phyloP scores from a whole-genome alignment of 2,888 invertebrate genomes.

The Hydrotaea cyrtoneurina region DNA sequence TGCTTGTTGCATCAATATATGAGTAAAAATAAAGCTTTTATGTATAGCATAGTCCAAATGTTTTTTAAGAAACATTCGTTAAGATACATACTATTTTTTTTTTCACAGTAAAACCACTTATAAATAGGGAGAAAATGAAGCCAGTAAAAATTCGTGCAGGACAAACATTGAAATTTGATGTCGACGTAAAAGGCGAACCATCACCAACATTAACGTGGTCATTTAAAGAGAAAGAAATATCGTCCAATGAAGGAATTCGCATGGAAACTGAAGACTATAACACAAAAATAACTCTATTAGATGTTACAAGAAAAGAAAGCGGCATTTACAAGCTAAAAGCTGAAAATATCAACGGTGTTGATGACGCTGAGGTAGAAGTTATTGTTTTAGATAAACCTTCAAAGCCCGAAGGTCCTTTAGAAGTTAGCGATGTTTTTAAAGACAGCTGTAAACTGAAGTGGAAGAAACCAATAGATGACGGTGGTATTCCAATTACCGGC shows the following conservation, averaged over 20 bases:
- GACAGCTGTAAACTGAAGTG: slow-evolving; percentile 96
- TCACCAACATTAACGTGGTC: slow-evolving; percentile 94
- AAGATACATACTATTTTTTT: not conserved
- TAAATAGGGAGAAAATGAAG: slow-evolving; percentile 96
- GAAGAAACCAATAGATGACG: slow-evolving; percentile 98
- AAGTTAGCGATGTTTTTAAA: slow-evolving; percentile 93
- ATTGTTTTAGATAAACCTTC: slow-evolving; percentile 86
- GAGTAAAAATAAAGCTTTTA: slow-evolving; percentile 49
- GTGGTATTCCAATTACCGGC: slow-evolving; percentile 93
- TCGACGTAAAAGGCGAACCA: slow-evolving; percentile 98
- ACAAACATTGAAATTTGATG: slow-evolving; percentile 93
- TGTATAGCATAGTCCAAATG: slow-evolving; percentile 8
- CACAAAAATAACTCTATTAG: slow-evolving; percentile 90
- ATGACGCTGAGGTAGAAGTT: slow-evolving; percentile 96
- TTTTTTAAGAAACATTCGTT: not conserved
- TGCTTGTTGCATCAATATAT: slow-evolving; percentile 43
- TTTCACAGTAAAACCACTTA: slow-evolving; percentile 92
- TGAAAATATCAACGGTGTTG: slow-evolving; percentile 95
- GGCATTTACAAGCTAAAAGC: slow-evolving; percentile 95
- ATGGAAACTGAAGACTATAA: slow-evolving; percentile 96
- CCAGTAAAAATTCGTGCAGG: slow-evolving; percentile 94
- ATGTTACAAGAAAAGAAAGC: slow-evolving; percentile 91
- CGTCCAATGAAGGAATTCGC: slow-evolving; percentile 86
- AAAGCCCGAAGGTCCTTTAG: slow-evolving; percentile 90
- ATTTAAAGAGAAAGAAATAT: slow-evolving; percentile 83